Percentiles rank a stretch among this genome's conserved stretches.
These are phyloP conservation scores for Microtus pennsylvanicus DNA, from an alignment of 2,113 vertebrate genomes.

Conservation along the genomic window DNA sequence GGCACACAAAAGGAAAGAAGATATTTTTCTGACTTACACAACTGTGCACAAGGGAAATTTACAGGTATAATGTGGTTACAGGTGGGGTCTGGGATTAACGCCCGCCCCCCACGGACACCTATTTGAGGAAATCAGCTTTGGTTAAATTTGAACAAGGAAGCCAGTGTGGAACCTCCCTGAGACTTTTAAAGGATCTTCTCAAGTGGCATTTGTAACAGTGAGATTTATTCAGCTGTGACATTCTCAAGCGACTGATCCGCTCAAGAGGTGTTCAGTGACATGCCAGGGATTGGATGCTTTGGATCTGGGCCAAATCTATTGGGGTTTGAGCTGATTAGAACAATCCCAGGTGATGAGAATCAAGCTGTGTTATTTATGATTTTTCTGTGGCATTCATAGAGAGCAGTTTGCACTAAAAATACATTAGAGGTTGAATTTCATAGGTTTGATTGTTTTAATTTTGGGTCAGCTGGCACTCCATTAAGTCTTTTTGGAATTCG, in stretches of 20 bases:
- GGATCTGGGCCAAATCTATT: slow-evolving; percentile 30
- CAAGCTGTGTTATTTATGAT: slow-evolving; percentile 54
- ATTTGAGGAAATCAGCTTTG: slow-evolving; percentile 61
- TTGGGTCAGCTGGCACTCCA: slow-evolving; percentile 45
- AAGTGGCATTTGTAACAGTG: slow-evolving; percentile 77
- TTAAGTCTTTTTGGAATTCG: slow-evolving; percentile 58
- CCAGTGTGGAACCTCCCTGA: slow-evolving; percentile 58
- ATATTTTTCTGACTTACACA: slow-evolving; percentile 49
- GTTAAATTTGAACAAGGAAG: slow-evolving; percentile 56
- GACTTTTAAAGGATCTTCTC: slow-evolving; percentile 68
- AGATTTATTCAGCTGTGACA: slow-evolving; percentile 69
- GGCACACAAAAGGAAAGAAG: slow-evolving; percentile 53
- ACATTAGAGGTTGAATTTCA: slow-evolving; percentile 62
- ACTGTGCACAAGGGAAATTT: slow-evolving; percentile 71
- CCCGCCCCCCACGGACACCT: background rate
- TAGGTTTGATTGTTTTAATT: slow-evolving; percentile 74
- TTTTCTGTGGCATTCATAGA: slow-evolving; percentile 51
- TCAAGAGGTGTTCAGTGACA: slow-evolving; percentile 11
- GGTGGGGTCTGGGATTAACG: slow-evolving; percentile 57
- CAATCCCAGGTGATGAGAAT: slow-evolving; percentile 63
- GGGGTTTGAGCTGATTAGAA: slow-evolving; percentile 50
- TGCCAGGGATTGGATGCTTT: slow-evolving; percentile 24
- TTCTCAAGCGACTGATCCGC: slow-evolving; percentile 29
- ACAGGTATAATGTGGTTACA: slow-evolving; percentile 68
- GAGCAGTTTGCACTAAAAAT: slow-evolving; percentile 65